Base-by-base conservation (phyloP, 2,888 invertebrate species). In the Volucella inflata region DNA sequence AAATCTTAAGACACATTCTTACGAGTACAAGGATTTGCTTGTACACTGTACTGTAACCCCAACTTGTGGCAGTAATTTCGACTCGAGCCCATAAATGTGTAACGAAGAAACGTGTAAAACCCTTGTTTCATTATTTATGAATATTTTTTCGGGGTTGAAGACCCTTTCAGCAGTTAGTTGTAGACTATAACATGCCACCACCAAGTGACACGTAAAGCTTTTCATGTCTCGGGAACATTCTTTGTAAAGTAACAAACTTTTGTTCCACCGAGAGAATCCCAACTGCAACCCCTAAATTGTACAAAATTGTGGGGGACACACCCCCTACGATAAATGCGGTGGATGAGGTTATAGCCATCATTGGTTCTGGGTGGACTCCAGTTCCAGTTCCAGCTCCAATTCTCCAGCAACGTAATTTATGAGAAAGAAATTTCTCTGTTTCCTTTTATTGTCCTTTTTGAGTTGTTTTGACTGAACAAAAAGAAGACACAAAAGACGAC, bases 141-240 rank as follows among this genome's bases (percentile, higher is more conserved):
- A 50, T 50, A 16, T 50, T 16, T 50, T 50, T 60, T 46, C 12
- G 11, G 4, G 83, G 83, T 83, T 83, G 83, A 83, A 83, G 74
- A 83, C 83, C 78, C 82, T 83, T 57, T 83, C 78, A 78, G 30
- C 78, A 78, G 67, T 44, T 38, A 78, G 72, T 78, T 30, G 30
- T 30, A 30, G 30, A 30, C 30, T 30, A 30, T 30, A 30, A 30
- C 30, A 30, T 30, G 30, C 30, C 78, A 60, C 40, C 55, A 48
- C 67, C 72, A 78, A 83, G 62, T 78, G 83, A 83, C 83, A 83
- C 78, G 78, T 74, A 83, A 74, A 83, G 83, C 78, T 74, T 81
- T 83, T 83, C 78, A 74, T 72, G 82, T 83, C 82, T 78, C 72
- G 55, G 46, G 68, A 75, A 75, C 51, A 50, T 46, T 67, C 72